Base-by-base conservation (phyloP, 2,113 vertebrate genomes). In the Phocoena phocoena region DNA sequence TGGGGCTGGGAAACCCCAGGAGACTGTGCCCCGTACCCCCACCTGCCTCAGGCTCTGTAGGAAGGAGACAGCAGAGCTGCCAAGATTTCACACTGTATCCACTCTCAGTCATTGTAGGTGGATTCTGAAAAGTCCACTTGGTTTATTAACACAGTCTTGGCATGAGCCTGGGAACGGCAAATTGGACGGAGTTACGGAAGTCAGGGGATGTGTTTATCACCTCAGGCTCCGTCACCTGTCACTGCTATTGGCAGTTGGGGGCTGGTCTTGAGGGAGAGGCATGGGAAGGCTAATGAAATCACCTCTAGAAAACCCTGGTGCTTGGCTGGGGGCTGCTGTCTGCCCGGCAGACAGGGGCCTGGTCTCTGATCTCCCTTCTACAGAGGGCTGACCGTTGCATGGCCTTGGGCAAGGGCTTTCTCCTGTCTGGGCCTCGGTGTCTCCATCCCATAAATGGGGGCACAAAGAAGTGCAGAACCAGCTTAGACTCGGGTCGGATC, bases 151-250 rank as follows among this genome's bases (percentile, higher is more conserved):
- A 95, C 91, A 47, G 47, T 88, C 92, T 73, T 96, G 98, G 97
- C 97, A 36, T 26, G 13, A 88, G 93, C 62, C 44, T 0, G 3
- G 79, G 62, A 93, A 70, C 18, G 7, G 93, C 95, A 97, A 95
- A 98, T 97, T 97, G 95, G 90, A 97, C 97, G 96, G 96, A 96
- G 97, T 97, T 98, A 97, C 28, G 83, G 96, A 98, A 98, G 87
- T 96, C 97, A 93, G 93, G 85, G 80, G 96, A 65, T 28, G 21
- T 92, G 96, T 97, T 96, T 81, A 92, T 97, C 96, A 88, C 82
- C 86, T 93, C 74, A 74, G 0, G 21, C 53, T 80, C 77, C 60
- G 2, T 93, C 89, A 76, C 91, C 96, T 95, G 96, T 71, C 62
- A 0, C 38, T 41, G 68, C 65, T 63, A 62, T 86, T 53, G 86